Conservation (phyloP, 2,888 invertebrate species). For the Meandrusa payeni region DNA sequence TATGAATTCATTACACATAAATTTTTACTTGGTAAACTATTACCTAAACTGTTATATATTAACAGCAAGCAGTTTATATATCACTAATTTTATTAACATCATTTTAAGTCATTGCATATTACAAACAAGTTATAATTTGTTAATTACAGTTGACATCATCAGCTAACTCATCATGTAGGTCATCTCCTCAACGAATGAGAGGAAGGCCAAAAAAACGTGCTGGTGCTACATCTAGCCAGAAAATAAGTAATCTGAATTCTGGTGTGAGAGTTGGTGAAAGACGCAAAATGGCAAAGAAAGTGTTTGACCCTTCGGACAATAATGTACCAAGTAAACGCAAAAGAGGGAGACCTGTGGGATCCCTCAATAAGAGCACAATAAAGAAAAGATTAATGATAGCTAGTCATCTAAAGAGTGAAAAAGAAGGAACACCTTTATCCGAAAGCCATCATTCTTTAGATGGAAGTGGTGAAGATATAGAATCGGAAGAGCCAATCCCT, state of each 20-base stretch:
- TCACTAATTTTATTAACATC: background rate
- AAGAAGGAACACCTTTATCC: conserved; percentile 58
- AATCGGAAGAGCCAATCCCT: conserved; percentile 59
- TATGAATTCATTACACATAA: too few relatives aligned
- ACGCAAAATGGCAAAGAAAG: conserved; percentile 89
- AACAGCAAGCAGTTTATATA: too few relatives aligned
- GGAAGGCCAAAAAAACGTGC: conserved; percentile 66
- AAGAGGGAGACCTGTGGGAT: conserved; percentile 84
- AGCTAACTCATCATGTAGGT: conserved; percentile 73
- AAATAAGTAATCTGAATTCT: conserved; percentile 52
- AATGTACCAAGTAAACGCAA: conserved; percentile 87
- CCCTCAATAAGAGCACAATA: conserved; percentile 81
- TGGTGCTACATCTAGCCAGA: conserved; percentile 49
- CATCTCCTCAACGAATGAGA: conserved; percentile 70
- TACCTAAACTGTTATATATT: too few relatives aligned
- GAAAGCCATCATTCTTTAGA: conserved; percentile 65
- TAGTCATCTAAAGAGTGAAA: conserved; percentile 44
- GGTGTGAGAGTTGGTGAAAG: conserved; percentile 81
- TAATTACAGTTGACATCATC: conserved; percentile 70
- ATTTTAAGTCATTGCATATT: too few relatives aligned
- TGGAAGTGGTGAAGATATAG: conserved; percentile 69
- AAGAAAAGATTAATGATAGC: conserved; percentile 71
- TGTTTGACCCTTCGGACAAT: conserved; percentile 92
- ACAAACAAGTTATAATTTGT: background rate
- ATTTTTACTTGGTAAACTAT: too few relatives aligned